Percentiles rank a stretch among this genome's conserved stretches.
phyloP scores from a whole-genome alignment of 2,797 vertebrate species.

The Urocyon cinereoargenteus region DNA sequence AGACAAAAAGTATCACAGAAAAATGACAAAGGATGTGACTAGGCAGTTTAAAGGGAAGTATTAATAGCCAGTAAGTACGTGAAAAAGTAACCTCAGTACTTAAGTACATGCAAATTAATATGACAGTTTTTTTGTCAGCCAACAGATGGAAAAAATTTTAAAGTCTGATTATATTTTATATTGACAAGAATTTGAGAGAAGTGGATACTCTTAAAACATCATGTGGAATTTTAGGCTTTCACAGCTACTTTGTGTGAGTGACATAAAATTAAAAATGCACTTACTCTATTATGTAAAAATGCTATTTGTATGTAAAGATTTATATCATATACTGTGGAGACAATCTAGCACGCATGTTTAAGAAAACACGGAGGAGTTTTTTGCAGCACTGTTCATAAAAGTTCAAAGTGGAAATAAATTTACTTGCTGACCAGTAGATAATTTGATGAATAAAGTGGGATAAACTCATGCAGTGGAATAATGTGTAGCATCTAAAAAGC shows the following conservation, averaged over 20 bases:
- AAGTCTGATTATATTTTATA: conserved; percentile 16
- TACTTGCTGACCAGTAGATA: conserved; percentile 21
- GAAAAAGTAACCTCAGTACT: conserved; percentile 20
- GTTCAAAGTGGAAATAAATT: conserved; percentile 13
- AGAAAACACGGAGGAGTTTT: conserved; percentile 32
- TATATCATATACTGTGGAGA: background rate
- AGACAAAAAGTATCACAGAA: background rate
- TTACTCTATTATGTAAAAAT: conserved; percentile 40
- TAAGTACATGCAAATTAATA: conserved; percentile 18
- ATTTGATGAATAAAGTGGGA: conserved; percentile 30
- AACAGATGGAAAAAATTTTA: background rate
- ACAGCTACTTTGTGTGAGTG: background rate
- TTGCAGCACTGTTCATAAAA: conserved; percentile 37
- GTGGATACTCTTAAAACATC: background rate
- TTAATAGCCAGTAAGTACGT: conserved; percentile 27
- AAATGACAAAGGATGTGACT: background rate
- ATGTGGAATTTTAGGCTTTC: background rate
- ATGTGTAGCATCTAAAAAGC: background rate
- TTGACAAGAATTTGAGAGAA: conserved; percentile 19
- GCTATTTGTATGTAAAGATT: background rate
- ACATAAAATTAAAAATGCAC: conserved; percentile 22
- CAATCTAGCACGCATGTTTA: background rate
- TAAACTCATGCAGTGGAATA: conserved; percentile 26
- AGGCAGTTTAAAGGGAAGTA: background rate
- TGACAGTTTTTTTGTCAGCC: background rate